A percentile compares a stretch with the other conserved stretches of the same genome.
Evolutionary conservation across 2,797 vertebrate genomes (phyloP).

Genomic region (Rhynchonycteris naso): DNA sequence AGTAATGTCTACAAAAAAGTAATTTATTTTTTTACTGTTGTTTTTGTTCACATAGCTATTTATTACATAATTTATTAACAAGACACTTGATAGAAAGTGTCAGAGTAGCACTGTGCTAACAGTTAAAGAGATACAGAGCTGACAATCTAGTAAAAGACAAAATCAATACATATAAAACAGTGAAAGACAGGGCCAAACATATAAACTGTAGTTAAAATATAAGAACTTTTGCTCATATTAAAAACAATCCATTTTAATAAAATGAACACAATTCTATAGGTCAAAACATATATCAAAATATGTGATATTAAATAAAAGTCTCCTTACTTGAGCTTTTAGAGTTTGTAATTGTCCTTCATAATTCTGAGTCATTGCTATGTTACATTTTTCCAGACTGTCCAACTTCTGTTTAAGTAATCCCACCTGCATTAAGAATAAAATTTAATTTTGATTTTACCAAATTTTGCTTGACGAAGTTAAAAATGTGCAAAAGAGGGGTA

Average conservation of each 20-base stretch:
- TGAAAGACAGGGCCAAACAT: not conserved
- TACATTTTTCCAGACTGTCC: slow-evolving; percentile 85
- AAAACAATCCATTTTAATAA: slow-evolving; percentile 47
- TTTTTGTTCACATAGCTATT: slow-evolving; percentile 25
- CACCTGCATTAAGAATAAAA: slow-evolving; percentile 84
- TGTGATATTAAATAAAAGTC: slow-evolving; percentile 41
- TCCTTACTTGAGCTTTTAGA: slow-evolving; percentile 87
- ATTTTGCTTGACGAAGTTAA: slow-evolving; percentile 34
- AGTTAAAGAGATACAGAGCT: not conserved
- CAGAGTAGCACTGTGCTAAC: not conserved
- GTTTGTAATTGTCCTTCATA: slow-evolving; percentile 85
- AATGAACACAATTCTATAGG: not conserved
- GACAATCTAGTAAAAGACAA: not conserved
- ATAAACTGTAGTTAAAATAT: not conserved
- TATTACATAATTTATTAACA: slow-evolving; percentile 1
- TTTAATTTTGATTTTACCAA: slow-evolving; percentile 63
- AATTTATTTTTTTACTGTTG: not conserved
- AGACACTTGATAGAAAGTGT: not conserved
- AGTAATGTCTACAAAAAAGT: not conserved
- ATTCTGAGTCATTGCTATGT: slow-evolving; percentile 83
- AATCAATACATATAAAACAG: not conserved
- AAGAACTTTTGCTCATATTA: not conserved
- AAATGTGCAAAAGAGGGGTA: slow-evolving; percentile 49
- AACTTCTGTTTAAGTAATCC: slow-evolving; percentile 85
- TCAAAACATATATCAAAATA: not conserved